phyloP scores from a whole-genome alignment of 2,797 vertebrate species.

The Buceros bicornis region DNA sequence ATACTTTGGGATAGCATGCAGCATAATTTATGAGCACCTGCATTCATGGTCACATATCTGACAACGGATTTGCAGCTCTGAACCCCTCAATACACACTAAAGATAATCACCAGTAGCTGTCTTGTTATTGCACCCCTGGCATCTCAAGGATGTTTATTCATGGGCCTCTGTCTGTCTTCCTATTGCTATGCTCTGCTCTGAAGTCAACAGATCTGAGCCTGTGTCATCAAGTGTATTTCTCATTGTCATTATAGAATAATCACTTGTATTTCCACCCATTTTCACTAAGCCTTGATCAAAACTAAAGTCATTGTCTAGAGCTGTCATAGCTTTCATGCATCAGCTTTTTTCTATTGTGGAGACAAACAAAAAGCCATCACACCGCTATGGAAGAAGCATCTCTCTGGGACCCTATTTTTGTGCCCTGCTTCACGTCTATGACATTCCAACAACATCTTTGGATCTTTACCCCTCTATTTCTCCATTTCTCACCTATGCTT shows the following conservation, averaged over 20 bases:
- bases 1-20: neutral
- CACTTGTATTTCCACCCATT: neutral
- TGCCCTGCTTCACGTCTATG: neutral
- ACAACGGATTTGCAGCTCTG: neutral
- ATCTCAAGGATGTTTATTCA: conserved; percentile 52
- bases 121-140: neutral
- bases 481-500: neutral
- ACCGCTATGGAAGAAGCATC: neutral
- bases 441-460: neutral
- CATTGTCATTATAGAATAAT: neutral
- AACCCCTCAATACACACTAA: neutral
- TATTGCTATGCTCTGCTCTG: neutral
- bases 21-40: neutral
- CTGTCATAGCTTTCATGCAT: neutral
- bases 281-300: conserved; percentile 45
- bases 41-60: neutral
- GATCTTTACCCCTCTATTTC: neutral
- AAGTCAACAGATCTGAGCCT: conserved; percentile 37
- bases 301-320: neutral
- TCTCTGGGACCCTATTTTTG: neutral
- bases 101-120: conserved; percentile 22
- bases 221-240: neutral
- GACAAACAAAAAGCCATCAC: neutral
- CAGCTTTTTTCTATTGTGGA: neutral
- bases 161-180: conserved; percentile 2